Conservation (phyloP, 1,140 invertebrate genomes). For the Drosophila ambigua region DNA sequence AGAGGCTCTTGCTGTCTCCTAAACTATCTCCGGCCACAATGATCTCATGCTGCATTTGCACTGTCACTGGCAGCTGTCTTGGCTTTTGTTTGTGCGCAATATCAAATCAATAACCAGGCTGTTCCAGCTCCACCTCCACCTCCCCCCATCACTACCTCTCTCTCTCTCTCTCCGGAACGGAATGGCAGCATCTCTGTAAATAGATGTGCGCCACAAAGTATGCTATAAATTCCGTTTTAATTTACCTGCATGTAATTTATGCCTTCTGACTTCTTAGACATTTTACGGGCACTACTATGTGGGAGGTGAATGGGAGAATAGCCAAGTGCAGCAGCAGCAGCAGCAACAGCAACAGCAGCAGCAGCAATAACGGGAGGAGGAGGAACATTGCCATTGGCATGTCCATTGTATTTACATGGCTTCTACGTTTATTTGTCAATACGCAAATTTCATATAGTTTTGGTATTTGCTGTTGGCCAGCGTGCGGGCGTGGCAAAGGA, state of each 20-base stretch:
- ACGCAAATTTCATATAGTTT: conserved; percentile 81
- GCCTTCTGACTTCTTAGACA: conserved; percentile 78
- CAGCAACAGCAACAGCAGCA: neutral
- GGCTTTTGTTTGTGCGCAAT: conserved; percentile 36
- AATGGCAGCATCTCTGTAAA: conserved; percentile 49
- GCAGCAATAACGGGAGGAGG: conserved; percentile 4
- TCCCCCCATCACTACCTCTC: neutral
- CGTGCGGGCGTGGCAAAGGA: conserved; percentile 23
- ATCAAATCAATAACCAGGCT: conserved; percentile 47
- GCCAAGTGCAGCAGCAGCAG: conserved; percentile 10
- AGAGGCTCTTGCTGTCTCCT: conserved; percentile 7
- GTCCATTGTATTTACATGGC: conserved; percentile 78
- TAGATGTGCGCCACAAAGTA: conserved; percentile 78
- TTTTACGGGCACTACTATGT: conserved; percentile 38
- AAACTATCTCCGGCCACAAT: conserved; percentile 31
- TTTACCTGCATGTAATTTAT: conserved; percentile 83
- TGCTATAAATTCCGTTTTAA: conserved; percentile 81
- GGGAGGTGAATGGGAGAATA: neutral
- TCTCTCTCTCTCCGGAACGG: neutral
- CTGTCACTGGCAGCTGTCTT: conserved; percentile 43
- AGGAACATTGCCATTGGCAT: conserved; percentile 73
- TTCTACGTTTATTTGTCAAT: conserved; percentile 81
- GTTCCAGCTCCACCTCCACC: conserved; percentile 16
- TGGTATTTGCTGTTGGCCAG: conserved; percentile 26
- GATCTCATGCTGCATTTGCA: conserved; percentile 17